Evolutionary conservation across 2,113 vertebrate genomes (phyloP).

Genomic region (Eclectus roratus): DNA sequence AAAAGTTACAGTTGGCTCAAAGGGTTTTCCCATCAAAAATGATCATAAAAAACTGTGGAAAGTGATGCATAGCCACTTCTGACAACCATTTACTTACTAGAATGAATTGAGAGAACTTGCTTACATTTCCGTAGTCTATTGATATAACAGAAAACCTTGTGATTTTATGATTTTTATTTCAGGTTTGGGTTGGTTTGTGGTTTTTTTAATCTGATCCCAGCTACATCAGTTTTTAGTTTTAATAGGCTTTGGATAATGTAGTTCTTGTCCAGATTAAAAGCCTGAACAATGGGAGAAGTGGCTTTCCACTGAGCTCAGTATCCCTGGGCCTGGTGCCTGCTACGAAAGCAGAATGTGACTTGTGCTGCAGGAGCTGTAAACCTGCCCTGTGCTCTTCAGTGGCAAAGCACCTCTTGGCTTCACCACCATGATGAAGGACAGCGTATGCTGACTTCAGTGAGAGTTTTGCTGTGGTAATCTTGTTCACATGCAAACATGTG

Average conservation of each 20-base stretch:
- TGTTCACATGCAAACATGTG: neutral
- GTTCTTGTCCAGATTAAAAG: neutral
- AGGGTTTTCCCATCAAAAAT: neutral
- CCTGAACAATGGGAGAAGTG: neutral
- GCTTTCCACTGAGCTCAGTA: fast-evolving
- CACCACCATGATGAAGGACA: neutral
- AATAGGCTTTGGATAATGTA: neutral
- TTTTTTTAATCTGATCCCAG: neutral
- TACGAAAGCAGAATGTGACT: neutral
- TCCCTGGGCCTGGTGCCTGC: neutral
- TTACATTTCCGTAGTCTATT: neutral
- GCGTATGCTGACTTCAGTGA: neutral
- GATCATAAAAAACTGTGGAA: neutral
- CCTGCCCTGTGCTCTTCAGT: fast-evolving
- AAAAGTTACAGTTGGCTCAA: neutral
- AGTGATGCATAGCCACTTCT: neutral
- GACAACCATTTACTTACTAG: neutral
- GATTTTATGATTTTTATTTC: neutral
- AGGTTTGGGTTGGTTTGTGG: fast-evolving
- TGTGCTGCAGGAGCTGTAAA: neutral
- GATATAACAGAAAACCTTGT: neutral
- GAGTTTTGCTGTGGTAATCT: neutral
- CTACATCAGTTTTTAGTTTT: neutral
- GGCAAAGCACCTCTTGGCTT: neutral
- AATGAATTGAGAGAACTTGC: neutral